Percentiles rank a stretch among this genome's conserved stretches.
phyloP scores from a whole-genome alignment of 2,888 invertebrate species.

The Amitus sp. region DNA sequence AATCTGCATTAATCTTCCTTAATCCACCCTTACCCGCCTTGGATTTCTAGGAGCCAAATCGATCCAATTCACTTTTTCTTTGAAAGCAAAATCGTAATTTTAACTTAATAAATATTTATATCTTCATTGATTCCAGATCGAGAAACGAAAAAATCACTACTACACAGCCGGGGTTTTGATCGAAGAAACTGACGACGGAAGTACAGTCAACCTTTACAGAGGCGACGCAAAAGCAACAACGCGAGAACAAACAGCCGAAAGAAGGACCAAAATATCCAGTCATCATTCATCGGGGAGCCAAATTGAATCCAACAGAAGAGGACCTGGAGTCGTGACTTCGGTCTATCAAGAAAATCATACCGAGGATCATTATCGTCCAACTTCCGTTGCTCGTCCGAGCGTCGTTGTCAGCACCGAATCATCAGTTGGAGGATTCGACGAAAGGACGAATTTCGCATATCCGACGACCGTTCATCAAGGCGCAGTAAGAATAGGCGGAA shows the following conservation, averaged over 20 bases:
- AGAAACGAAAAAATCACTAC: constrained; percentile 35
- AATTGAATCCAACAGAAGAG: constrained; percentile 18
- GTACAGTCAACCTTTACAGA: constrained; percentile 47
- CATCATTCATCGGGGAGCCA: neutral
- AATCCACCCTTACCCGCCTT: no score
- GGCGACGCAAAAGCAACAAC: constrained; percentile 45
- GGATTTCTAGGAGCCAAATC: no score
- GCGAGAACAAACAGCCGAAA: constrained; percentile 33
- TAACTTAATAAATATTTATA: no score
- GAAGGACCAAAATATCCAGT: constrained; percentile 38
- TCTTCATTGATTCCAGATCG: constrained; percentile 45
- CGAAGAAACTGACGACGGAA: constrained; percentile 44
- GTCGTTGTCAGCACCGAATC: constrained; percentile 42
- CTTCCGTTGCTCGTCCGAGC: constrained; percentile 18
- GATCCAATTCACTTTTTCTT: no score
- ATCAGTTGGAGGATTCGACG: constrained; percentile 13
- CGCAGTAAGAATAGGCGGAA: constrained; percentile 8
- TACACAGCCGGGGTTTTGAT: constrained; percentile 46
- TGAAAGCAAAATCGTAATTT: no score
- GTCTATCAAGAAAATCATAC: constrained; percentile 47
- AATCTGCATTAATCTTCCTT: no score
- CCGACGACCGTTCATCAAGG: constrained; percentile 26
- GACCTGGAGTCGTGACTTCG: constrained; percentile 39
- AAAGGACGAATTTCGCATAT: constrained; percentile 19
- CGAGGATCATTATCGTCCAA: constrained; percentile 12